Evolutionary conservation across 2,888 invertebrate genomes (phyloP).

Genomic region (Ischnus inquisitorius): DNA sequence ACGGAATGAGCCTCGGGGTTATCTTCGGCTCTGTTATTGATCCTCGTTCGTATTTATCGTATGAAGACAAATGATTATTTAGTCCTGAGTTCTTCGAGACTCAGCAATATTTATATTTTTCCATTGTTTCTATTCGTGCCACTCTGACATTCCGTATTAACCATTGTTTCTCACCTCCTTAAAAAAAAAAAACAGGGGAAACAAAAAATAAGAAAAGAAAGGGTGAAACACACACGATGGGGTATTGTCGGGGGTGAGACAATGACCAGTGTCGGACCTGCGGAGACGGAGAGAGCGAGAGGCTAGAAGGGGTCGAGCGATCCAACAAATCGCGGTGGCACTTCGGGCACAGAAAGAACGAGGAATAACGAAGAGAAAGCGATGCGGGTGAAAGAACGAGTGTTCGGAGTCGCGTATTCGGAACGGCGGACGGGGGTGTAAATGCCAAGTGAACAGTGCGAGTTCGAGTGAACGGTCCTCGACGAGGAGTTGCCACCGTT

Average conservation of each 20-base stretch:
- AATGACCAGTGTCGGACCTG: constrained; percentile 61
- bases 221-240: neutral
- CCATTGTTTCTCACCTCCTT: constrained; percentile 11
- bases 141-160: neutral
- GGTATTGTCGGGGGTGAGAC: constrained; percentile 55
- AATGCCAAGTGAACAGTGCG: constrained; percentile 84
- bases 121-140: neutral
- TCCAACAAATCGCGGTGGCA: constrained; percentile 70
- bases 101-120: neutral
- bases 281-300: constrained; percentile 64
- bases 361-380: constrained; percentile 55
- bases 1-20: constrained; percentile 19
- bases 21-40: constrained; percentile 29
- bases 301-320: constrained; percentile 77
- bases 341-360: constrained; percentile 27
- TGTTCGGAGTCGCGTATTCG: constrained; percentile 24
- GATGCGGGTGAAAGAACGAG: constrained; percentile 44
- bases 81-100: neutral
- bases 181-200: neutral
- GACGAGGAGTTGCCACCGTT: constrained; percentile 66
- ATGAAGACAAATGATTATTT: neutral
- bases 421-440: constrained; percentile 75
- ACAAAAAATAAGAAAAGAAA: neutral
- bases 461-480: constrained; percentile 84
- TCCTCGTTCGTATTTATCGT: constrained; percentile 25